Base-by-base conservation (phyloP, 2,888 invertebrate species). In the Drosophila affinis region DNA sequence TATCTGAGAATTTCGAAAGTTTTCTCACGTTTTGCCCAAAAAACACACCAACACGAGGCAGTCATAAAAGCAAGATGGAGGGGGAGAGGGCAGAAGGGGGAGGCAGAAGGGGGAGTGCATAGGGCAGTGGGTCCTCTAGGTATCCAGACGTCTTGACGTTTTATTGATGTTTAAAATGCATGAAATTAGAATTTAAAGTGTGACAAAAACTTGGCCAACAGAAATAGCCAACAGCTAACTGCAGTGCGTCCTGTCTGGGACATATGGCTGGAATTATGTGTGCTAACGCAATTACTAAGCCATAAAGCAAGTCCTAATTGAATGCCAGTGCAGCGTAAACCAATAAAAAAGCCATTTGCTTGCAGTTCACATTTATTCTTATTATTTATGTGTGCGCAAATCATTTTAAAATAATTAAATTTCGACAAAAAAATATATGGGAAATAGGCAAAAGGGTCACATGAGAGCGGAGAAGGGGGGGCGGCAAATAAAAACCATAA, bases 131-230 rank as follows among this genome's bases (percentile, higher is more conserved):
- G 51, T 14, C 29, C 49, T n/a, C 32, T 44, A 57, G 48, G 62
- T 68, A 63, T 62, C 77, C 52, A 34, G 62, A 63, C 62, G 63
- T 64, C 63, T 64, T 64, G 63, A 56, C 62, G 65, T 83, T 85
- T 90, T 89, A 88, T 78, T 80, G 87, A 81, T 88, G 89, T 88
- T 85, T 87, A 88, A 89, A 88, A 82, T 88, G 89, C 89, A 89
- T 89, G 89, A 89, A 89, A 89, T 89, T 89, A 88, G 81, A 82
- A 84, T 80, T 85, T 79, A 82, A 86, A 83, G 77, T 78, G 75
- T 78, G 77, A 67, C 67, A 67, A 56, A 55, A 55, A 70, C 39
- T 72, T 71, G 49, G 57, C 9, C 44, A 51, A 9, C 39, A 27
- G 10, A 27, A 54, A 32, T 24, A 14, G 29, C 32, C 47, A 46